phyloP scores from a whole-genome alignment of 2,797 vertebrate species.

The Eupleurogrammus muticus region DNA sequence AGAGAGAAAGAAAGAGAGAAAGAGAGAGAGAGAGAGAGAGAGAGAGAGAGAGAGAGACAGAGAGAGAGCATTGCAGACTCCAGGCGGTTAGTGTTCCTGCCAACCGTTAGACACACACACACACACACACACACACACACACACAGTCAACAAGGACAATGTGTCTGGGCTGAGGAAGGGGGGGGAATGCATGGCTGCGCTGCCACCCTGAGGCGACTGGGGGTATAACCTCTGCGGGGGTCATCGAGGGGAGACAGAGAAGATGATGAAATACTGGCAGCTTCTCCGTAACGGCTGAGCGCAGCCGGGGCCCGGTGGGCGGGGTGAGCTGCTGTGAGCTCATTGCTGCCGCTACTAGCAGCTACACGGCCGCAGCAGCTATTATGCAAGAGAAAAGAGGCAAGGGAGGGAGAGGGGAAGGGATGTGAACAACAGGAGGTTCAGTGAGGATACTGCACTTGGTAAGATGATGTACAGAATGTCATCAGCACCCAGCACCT shows the following conservation, averaged over 20 bases:
- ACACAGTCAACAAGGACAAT: conserved; percentile 77
- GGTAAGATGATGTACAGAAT: conserved; percentile 66
- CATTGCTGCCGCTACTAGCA: conserved; percentile 68
- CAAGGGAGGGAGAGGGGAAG: conserved; percentile 47
- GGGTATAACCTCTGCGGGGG: conserved; percentile 61
- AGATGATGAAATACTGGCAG: conserved; percentile 88
- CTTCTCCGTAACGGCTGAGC: conserved; percentile 84
- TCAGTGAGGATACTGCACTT: conserved; percentile 69
- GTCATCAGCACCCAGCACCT: conserved; percentile 48
- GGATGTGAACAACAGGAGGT: conserved; percentile 69
- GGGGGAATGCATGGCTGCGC: conserved; percentile 59
- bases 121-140: conserved; percentile 25
- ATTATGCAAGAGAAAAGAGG: conserved; percentile 81
- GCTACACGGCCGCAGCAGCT: conserved; percentile 60
- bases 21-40: too few relatives aligned
- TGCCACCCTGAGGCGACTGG: conserved; percentile 80
- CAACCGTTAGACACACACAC: conserved; percentile 65
- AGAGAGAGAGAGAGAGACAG: conserved; percentile 25
- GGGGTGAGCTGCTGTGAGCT: conserved; percentile 79
- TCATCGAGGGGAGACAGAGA: conserved; percentile 70
- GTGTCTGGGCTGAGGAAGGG: conserved; percentile 64
- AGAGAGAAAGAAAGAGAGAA: conserved; percentile 26
- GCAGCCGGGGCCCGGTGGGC: conserved; percentile 53
- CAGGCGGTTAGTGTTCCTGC: conserved; percentile 73
- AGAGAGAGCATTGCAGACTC: conserved; percentile 58